phyloP scores from a whole-genome alignment of 2,888 invertebrate genomes.

The Trissonchulus sp. region DNA sequence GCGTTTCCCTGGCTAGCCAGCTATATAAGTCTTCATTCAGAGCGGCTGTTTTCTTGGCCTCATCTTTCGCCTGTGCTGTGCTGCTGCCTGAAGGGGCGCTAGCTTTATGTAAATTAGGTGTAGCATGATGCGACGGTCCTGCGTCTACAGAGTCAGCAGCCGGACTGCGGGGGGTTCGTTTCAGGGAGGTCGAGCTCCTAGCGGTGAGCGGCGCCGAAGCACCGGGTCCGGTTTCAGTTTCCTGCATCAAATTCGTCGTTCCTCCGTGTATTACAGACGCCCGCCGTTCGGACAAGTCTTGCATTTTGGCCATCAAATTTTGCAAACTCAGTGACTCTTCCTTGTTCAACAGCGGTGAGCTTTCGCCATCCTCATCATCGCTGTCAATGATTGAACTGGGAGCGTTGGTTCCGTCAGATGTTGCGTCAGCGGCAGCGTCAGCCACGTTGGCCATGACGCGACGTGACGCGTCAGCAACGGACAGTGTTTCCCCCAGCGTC shows the following conservation, averaged over 20 bases:
- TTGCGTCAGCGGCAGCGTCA: not conserved
- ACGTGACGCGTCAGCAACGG: not conserved
- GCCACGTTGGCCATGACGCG: not conserved
- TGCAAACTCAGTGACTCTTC: constrained; percentile 11
- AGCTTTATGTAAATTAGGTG: no score
- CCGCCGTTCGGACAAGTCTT: not conserved
- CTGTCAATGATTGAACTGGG: no score
- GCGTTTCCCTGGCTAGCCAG: constrained; percentile 83
- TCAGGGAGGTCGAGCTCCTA: not conserved
- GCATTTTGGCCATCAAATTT: constrained; percentile 11
- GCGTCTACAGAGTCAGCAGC: not conserved
- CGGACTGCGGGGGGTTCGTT: not conserved
- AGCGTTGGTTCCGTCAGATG: not conserved
- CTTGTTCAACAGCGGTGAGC: not conserved
- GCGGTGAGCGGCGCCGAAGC: not conserved
- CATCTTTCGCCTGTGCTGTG: not conserved
- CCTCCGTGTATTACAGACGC: no score
- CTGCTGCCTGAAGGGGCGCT: not conserved
- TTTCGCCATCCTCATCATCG: not conserved
- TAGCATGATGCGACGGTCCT: not conserved
- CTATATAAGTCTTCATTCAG: constrained; percentile 76
- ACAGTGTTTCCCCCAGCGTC: not conserved
- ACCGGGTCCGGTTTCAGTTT: not conserved
- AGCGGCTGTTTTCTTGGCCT: not conserved
- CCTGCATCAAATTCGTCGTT: not conserved